phyloP scores from a whole-genome alignment of 2,888 invertebrate species.

The Kryphioiulus occultus region DNA sequence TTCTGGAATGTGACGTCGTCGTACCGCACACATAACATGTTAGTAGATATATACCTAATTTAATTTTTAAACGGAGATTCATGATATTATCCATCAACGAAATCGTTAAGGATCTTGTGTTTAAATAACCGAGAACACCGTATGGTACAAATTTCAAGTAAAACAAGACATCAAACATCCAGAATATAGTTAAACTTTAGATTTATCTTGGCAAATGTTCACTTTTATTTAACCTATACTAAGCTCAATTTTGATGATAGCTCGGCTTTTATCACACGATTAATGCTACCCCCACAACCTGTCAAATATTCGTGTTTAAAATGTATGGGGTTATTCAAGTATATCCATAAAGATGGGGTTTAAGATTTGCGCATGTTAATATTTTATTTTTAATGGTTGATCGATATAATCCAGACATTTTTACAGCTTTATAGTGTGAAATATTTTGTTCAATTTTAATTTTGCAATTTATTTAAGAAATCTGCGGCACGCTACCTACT shows the following conservation, averaged over 20 bases:
- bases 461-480: background rate
- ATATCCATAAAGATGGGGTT: too few relatives aligned
- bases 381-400: background rate
- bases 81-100: background rate
- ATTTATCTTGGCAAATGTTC: background rate
- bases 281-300: background rate
- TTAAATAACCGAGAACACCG: background rate
- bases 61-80: background rate
- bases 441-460: background rate
- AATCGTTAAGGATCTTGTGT: background rate
- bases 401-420: background rate
- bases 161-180: background rate
- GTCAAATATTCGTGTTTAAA: background rate
- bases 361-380: background rate
- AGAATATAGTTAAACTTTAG: background rate
- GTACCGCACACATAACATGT: conserved; percentile 14
- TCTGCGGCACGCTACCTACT: too few relatives aligned
- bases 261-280: background rate
- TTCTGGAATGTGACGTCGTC: background rate
- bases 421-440: too few relatives aligned
- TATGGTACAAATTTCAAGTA: background rate
- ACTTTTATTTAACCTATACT: background rate
- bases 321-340: background rate
- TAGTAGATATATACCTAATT: background rate
- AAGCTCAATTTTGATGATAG: conserved; percentile 12